Evolutionary conservation across 1,140 invertebrate genomes (phyloP), one percentile per base, ranked within the genome.

Genomic region (Agrypnia vestita): DNA sequence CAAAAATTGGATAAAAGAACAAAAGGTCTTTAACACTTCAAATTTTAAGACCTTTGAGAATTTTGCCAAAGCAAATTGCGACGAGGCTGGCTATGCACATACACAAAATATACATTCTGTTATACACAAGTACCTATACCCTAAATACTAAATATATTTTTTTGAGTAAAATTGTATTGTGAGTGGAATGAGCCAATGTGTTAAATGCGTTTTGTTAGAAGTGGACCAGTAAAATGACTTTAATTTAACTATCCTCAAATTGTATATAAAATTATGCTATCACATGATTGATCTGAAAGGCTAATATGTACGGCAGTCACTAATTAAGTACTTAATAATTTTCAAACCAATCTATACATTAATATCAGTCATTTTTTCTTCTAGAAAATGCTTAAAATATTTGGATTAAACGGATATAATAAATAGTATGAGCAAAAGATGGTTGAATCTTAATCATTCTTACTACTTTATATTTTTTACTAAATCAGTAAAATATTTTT

Each of bases 321-420:
- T 47, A 67, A 64, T 25, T 64, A 25, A 1, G n/a, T 56, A 35
- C 25, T 56, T 56, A 53, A 56, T 56, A 71, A 51, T 71, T 71
- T 71, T 71, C 46, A 49, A 51, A 51, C 49, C 49, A 49, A 49
- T 25, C 47, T 49, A 71, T 71, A 49, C 67, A 49, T 71, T 71
- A 71, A 49, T 69, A 69, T 71, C 67, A 71, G 67, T 71, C 67
- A 71, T 71, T 71, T 71, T 71, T 71, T 71, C 67, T 71, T 71
- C 44, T 71, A 71, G 67, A 71, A 71, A 71, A 64, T 64, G 62
- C 35, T 67, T 15, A 35, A 35, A 35, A 35, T 35, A 35, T 35
- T 35, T 35, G 25, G 25, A 35, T 35, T 35, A 3, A 35, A 35
- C 25, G 6, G 25, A 35, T n/a, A n/a, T n/a, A n/a, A n/a, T n/a